Evolutionary conservation across 35 echinoderm and acorn worm genomes (phyloP).

Genomic region (Diadema setosum): DNA sequence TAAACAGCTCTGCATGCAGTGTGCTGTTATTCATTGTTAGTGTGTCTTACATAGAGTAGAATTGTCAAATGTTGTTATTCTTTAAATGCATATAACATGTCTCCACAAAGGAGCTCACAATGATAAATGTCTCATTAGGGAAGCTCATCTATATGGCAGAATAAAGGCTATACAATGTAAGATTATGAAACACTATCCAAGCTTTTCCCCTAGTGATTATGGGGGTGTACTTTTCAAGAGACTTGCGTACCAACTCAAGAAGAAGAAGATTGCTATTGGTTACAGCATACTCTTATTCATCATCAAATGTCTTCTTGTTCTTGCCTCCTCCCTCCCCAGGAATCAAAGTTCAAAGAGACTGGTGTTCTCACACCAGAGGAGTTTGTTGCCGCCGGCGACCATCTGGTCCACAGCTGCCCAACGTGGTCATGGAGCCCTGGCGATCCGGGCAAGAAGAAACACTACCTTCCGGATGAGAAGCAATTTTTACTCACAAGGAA

Average conservation of each 20-base stretch:
- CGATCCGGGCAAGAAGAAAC: constrained; percentile 79
- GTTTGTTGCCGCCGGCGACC: constrained; percentile 87
- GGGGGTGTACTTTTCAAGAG: background rate
- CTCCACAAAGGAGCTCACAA: no score
- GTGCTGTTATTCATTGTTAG: no score
- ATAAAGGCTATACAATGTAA: no score
- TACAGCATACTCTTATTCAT: background rate
- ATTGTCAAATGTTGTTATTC: no score
- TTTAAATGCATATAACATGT: no score
- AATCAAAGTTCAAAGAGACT: constrained; percentile 97
- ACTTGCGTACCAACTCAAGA: background rate
- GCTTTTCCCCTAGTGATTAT: background rate
- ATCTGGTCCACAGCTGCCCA: constrained; percentile 91
- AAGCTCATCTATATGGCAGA: no score
- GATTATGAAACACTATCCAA: no score
- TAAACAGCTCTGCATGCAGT: no score
- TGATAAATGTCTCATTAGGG: no score
- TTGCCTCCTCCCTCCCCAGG: constrained; percentile 26
- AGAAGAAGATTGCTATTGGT: no score
- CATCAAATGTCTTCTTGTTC: background rate
- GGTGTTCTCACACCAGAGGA: constrained; percentile 96
- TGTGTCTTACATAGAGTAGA: no score
- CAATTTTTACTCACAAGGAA: constrained; percentile 96
- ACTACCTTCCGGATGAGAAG: constrained; percentile 91
- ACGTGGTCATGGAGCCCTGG: constrained; percentile 95